Conservation (phyloP, 2,113 vertebrate species). For the Mastomys coucha region DNA sequence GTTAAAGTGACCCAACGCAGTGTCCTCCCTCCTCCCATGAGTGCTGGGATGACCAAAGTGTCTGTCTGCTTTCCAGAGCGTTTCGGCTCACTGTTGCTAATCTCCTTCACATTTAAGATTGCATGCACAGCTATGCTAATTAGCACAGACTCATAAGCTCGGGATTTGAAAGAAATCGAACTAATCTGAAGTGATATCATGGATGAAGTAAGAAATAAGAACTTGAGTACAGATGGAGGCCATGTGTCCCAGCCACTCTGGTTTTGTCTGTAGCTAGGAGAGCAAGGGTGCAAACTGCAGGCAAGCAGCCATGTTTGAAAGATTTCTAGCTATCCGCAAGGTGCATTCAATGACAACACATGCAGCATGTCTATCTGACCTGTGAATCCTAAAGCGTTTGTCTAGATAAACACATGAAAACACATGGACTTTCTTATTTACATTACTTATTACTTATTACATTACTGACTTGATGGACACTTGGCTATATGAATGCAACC, state of each 20-base stretch:
- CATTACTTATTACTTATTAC: too few species aligned
- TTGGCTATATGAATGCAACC: not conserved
- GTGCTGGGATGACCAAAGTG: not conserved
- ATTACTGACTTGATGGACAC: not conserved
- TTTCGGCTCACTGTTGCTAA: constrained; percentile 33
- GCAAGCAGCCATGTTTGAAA: not conserved
- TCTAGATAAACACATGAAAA: not conserved
- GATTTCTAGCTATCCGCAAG: not conserved
- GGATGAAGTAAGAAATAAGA: constrained; percentile 37
- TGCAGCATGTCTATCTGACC: not conserved
- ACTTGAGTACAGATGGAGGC: constrained; percentile 3
- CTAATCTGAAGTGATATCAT: constrained; percentile 59
- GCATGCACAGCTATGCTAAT: constrained; percentile 71
- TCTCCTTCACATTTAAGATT: constrained; percentile 71
- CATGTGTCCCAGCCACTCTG: not conserved
- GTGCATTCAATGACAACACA: not conserved
- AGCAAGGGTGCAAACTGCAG: not conserved
- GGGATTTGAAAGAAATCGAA: constrained; percentile 65
- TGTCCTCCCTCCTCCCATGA: not conserved
- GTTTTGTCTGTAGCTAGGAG: not conserved
- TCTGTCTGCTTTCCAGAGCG: not conserved
- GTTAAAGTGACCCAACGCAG: not conserved
- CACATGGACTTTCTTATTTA: not conserved
- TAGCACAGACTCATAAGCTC: constrained; percentile 46
- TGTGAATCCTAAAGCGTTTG: not conserved